phyloP scores from a whole-genome alignment of 2,113 vertebrate species.

The Chionis minor region DNA sequence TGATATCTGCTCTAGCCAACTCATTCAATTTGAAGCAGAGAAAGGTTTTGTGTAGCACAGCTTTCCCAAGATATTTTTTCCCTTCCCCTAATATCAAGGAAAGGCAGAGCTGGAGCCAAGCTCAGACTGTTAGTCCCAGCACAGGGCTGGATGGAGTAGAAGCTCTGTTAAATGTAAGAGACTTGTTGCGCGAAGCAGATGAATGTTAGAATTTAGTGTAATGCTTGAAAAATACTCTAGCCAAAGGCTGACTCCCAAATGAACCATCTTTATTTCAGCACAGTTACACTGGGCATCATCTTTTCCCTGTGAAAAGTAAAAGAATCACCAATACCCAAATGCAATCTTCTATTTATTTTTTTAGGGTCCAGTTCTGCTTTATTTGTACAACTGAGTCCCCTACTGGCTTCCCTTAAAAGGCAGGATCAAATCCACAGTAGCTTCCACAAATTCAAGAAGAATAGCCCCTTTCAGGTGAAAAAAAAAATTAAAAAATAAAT shows the following conservation, averaged over 20 bases:
- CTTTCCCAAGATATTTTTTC: background rate
- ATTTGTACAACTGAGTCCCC: constrained; percentile 56
- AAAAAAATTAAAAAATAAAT: constrained; percentile 11
- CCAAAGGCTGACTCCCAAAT: background rate
- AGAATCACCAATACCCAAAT: background rate
- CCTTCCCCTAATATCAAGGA: background rate
- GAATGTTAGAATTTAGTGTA: background rate
- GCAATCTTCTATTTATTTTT: constrained; percentile 5
- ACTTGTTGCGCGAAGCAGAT: background rate
- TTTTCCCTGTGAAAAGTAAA: background rate
- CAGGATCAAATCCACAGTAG: constrained; percentile 42
- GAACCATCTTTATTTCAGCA: background rate
- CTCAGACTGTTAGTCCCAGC: accelerated
- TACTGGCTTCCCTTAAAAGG: constrained; percentile 51
- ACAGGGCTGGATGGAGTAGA: background rate
- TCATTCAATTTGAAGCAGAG: background rate
- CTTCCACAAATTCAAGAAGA: constrained; percentile 50
- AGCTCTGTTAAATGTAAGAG: background rate
- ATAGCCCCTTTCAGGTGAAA: constrained; percentile 38
- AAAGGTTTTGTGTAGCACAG: background rate
- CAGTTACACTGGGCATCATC: background rate
- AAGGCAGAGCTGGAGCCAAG: background rate
- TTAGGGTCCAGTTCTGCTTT: constrained; percentile 1
- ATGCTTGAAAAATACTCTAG: background rate
- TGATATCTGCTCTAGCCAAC: background rate